Conservation (phyloP, 2,797 vertebrate genomes). For the Thunnus albacares region DNA sequence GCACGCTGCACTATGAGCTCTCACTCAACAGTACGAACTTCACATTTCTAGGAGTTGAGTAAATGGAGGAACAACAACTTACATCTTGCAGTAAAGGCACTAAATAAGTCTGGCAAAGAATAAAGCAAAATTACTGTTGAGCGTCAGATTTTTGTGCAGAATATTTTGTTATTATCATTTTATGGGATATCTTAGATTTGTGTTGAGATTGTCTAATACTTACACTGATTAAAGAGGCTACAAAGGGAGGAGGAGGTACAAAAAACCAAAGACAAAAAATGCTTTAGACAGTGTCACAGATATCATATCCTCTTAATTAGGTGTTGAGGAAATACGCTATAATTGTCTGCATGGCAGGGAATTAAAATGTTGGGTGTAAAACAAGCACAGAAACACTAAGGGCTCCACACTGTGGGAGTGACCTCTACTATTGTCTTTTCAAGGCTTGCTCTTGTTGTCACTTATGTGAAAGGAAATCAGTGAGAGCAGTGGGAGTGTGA, state of each 20-base stretch:
- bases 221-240: conserved; percentile 38
- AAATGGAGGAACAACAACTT: conserved; percentile 44
- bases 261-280: conserved; percentile 52
- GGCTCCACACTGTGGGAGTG: conserved; percentile 50
- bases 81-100: conserved; percentile 11
- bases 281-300: conserved; percentile 53
- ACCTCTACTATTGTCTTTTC: conserved; percentile 68
- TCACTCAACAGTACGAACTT: conserved; percentile 51
- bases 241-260: conserved; percentile 30
- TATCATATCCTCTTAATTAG: conserved; percentile 67
- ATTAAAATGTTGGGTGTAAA: conserved; percentile 68
- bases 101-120: conserved; percentile 43
- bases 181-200: conserved; percentile 41
- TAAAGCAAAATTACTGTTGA: conserved; percentile 29
- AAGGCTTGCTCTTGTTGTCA: conserved; percentile 58
- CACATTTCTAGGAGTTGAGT: conserved; percentile 31
- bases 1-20: conserved; percentile 55
- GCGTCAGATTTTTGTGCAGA: conserved; percentile 38
- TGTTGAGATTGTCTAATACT: conserved; percentile 18
- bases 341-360: conserved; percentile 64
- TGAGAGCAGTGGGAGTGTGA: conserved; percentile 54
- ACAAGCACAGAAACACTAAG: conserved; percentile 51
- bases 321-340: conserved; percentile 65
- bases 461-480: conserved; percentile 74
- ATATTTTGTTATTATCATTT: conserved; percentile 40